phyloP scores from a whole-genome alignment of 2,797 vertebrate genomes.

The Falco cherrug region DNA sequence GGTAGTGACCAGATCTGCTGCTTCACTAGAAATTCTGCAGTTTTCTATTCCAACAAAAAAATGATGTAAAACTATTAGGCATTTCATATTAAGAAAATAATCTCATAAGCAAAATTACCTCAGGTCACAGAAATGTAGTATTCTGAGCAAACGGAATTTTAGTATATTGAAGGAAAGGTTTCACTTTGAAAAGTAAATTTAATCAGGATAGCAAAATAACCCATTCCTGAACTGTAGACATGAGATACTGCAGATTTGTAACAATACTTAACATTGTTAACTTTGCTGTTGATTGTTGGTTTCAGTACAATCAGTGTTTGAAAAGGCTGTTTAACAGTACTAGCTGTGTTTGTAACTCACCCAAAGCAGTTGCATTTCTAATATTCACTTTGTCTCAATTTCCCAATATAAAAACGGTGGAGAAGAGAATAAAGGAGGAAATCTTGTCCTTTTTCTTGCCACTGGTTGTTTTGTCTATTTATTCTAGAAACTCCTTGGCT shows the following conservation, averaged over 20 bases:
- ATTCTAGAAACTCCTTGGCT: neutral
- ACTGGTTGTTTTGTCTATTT: neutral
- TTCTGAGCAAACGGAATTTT: neutral
- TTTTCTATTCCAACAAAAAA: neutral
- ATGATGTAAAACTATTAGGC: neutral
- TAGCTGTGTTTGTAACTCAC: neutral
- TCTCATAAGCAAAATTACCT: neutral
- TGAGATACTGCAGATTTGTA: neutral
- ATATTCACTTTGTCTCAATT: neutral
- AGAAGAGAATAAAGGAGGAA: neutral
- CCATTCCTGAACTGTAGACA: neutral
- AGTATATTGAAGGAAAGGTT: neutral
- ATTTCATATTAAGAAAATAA: neutral
- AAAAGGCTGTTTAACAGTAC: neutral
- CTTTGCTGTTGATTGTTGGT: neutral
- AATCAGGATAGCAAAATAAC: neutral
- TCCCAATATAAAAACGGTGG: neutral
- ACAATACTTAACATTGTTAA: neutral
- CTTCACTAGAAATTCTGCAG: neutral
- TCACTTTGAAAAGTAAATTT: neutral
- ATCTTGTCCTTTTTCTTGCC: neutral
- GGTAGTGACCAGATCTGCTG: neutral
- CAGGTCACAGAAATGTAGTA: neutral
- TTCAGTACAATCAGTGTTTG: neutral
- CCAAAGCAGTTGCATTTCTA: neutral